Base-by-base conservation (phyloP, 2,797 vertebrate genomes). In the Siniperca scherzeri region DNA sequence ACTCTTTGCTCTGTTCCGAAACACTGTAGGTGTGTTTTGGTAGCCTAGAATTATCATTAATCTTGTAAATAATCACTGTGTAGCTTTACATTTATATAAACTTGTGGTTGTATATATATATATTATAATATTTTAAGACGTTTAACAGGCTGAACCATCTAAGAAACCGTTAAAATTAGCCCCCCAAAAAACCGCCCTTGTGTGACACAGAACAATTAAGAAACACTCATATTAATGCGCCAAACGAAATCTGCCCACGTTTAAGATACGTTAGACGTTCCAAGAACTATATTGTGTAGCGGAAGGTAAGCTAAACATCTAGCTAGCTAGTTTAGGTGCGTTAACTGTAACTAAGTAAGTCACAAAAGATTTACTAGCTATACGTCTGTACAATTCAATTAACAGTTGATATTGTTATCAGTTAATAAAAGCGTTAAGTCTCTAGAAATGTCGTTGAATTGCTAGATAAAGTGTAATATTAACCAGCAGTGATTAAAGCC, bases 191-290 rank as follows among this genome's bases (percentile, higher is more conserved):
- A 48, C 5, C 10, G 1, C 14, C 40, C 12, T 2, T 36, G 40
- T 61, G 12, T 11, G 64, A 21, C 66, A n/a, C 44, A 53, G 1
- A 30, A 10, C 14, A 33, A 44, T 61, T 19, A 21, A 59, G 2
- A 57, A 17, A 55, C 40, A 22, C 25, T 53, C 33, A 78, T 84
- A 83, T 83, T 11, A 87, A 83, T 87, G 65, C 82, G 74, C 84
- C 64, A 27, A 48, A 17, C 2, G 30, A 56, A 19, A 77, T 9
- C n/a, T 1, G 7, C 5, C 10, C 7, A 3, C 9, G 5, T 44
- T 38, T 48, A 3, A 50, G 16, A 33, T 3, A 27, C 10, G 5
- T 42, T 52, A 7, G 12, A 42, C 1, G 0, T 1, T 25, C 3
- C 13, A 9, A 25, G 80, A 42, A 82, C 79, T 87, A 85, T 62